A percentile compares a stretch with the other conserved stretches of the same genome.
phyloP scores from a whole-genome alignment of 1,140 invertebrate genomes.

The Ditylenchus dipsaci region DNA sequence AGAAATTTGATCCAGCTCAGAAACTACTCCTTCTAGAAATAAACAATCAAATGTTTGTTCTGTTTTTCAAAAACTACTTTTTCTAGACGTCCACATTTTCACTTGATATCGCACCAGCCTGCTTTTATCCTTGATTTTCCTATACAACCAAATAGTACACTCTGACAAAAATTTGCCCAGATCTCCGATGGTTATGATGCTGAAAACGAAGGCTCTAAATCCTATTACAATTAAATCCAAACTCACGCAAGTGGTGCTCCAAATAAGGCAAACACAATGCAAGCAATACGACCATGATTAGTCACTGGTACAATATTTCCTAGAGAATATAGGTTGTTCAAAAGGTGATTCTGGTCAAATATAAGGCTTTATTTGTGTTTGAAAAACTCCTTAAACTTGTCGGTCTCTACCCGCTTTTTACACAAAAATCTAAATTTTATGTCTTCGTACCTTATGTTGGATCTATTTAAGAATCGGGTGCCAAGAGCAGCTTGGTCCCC shows the following conservation, averaged over 20 bases:
- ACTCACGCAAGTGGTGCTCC: conserved; percentile 64
- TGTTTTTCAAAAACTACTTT: conserved; percentile 18
- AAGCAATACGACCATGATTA: conserved; percentile 73
- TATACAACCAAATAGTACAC: conserved; percentile 57
- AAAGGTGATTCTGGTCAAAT: conserved; percentile 64
- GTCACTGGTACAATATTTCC: conserved; percentile 88
- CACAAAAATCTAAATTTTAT: no score
- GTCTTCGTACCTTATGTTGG: no score
- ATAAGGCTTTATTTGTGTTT: no score
- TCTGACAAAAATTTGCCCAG: conserved; percentile 57
- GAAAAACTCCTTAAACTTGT: no score
- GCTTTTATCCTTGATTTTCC: conserved; percentile 11
- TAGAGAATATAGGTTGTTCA: no score
- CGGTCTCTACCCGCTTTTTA: no score
- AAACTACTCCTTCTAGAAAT: conserved; percentile 1
- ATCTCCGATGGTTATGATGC: conserved; percentile 62
- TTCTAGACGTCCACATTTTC: conserved; percentile 32
- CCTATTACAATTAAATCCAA: conserved; percentile 8
- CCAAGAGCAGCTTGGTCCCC: no score
- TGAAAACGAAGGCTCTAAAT: conserved; percentile 48
- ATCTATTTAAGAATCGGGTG: no score
- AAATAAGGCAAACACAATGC: conserved; percentile 76
- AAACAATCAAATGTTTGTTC: no score
- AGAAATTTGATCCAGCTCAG: conserved; percentile 13
- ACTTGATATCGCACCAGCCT: conserved; percentile 6